phyloP scores from a whole-genome alignment of 1,140 invertebrate species.

The Euwallacea fornicatus region DNA sequence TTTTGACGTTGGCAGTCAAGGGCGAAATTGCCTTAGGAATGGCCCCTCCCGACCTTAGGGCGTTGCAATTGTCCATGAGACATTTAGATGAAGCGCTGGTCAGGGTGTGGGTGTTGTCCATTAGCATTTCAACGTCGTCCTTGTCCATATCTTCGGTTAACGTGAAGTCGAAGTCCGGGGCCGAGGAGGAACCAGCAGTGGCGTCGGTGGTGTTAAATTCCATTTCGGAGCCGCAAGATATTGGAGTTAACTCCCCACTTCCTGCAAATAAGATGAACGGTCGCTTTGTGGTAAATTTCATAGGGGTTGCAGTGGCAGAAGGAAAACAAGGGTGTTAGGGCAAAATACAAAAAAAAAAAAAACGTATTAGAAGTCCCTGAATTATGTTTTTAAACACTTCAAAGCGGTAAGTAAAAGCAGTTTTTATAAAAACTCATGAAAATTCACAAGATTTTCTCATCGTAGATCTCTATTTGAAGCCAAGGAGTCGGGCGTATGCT shows the following conservation, averaged over 20 bases:
- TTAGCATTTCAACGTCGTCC: constrained; percentile 32
- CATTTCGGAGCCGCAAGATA: constrained; percentile 60
- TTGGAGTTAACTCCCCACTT: constrained; percentile 63
- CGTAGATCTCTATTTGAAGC: too few relatives aligned
- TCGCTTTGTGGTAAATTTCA: not conserved
- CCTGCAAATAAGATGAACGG: constrained; percentile 40
- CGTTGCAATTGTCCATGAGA: constrained; percentile 38
- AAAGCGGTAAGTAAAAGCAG: too few relatives aligned
- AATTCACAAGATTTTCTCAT: too few relatives aligned
- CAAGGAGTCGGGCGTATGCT: too few relatives aligned
- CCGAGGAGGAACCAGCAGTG: constrained; percentile 57
- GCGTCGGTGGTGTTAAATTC: constrained; percentile 62
- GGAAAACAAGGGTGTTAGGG: not conserved
- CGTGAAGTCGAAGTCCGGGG: constrained; percentile 58
- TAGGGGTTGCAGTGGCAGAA: not conserved
- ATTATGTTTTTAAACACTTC: too few relatives aligned
- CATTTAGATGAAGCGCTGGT: constrained; percentile 25
- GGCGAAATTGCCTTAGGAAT: constrained; percentile 37
- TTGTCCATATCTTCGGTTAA: constrained; percentile 53
- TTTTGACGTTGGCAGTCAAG: constrained; percentile 29
- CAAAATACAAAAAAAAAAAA: too few relatives aligned
- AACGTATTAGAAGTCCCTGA: too few relatives aligned
- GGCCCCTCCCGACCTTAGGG: constrained; percentile 20
- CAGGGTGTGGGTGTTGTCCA: constrained; percentile 37
- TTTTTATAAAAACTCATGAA: too few relatives aligned